Conservation (phyloP, 2,888 invertebrate genomes). For the Camptogramma bilineatum region DNA sequence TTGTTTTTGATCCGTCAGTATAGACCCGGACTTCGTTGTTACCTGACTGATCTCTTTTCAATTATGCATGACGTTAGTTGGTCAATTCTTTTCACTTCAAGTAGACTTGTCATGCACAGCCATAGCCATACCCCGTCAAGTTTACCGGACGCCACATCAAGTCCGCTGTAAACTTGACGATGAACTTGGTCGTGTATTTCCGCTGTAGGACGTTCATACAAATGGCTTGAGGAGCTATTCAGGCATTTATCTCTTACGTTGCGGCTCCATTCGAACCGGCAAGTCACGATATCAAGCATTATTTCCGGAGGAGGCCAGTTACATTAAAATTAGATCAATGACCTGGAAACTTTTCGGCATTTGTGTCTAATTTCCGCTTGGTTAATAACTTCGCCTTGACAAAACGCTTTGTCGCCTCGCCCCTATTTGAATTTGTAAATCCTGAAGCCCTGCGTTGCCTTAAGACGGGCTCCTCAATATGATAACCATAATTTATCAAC, state of each 20-base stretch:
- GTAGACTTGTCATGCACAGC: no score
- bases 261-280: constrained; percentile 20
- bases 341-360: constrained; percentile 56
- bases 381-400: constrained; percentile 64
- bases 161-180: no score
- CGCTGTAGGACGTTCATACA: no score
- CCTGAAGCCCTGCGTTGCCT: not conserved
- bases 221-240: no score
- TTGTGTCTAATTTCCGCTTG: constrained; percentile 63
- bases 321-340: constrained; percentile 55
- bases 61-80: no score
- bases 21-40: no score
- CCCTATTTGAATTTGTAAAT: constrained; percentile 60
- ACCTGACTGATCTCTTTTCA: no score
- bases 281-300: constrained; percentile 40
- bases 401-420: constrained; percentile 62
- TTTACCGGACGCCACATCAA: no score
- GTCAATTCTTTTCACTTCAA: no score
- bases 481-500: not conserved
- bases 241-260: not conserved
- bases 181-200: no score
- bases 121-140: no score
- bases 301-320: constrained; percentile 43
- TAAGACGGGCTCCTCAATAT: not conserved
- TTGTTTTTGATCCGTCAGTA: no score